Evolutionary conservation across 92 coral and sea anemone genomes (phyloP), one percentile per base, ranked within the genome.

Genomic region (Nematostella vectensis): DNA sequence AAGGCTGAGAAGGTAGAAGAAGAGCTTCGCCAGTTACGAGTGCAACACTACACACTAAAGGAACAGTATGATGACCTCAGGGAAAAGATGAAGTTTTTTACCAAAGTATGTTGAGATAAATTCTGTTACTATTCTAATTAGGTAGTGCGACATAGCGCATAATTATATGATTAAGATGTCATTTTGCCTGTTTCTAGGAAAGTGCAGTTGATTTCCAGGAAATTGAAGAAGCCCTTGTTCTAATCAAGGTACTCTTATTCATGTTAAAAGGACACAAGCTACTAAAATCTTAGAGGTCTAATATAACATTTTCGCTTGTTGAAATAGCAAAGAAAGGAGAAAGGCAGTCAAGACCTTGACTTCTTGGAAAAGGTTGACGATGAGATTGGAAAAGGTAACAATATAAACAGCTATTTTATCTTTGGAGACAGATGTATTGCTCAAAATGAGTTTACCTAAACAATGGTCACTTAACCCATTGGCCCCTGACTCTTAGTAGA

Each of bases 171-270:
- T 4, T 30, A n/a, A n/a, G n/a, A 15, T 33, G 40, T 33, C 15
- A 6, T 33, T 6, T 33, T 50, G 28, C 16, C 11, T 11, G 30
- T 51, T 67, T 68, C 18, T 50, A 89, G 97, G 97, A 89, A 72
- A 89, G 97, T 57, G 91, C 97, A 13, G 97, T 89, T 17, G 97
- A 85, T 49, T 87, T 89, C 43, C 89, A 89, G 58, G 97, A 89
- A 68, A 79, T 89, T 16, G 97, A 89, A 58, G 97, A 89, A 58
- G 97, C 97, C 3, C 61, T 89, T 22, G 88, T 87, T 23, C 67
- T 89, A 42, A 89, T 89, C 47, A 89, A 89, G 79, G 97, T 89
- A 56, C 29, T 65, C 63, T 12, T 22, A n/a, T n/a, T n/a, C n/a
- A n/a, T n/a, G n/a, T 16, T 50, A 20, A 13, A 22, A n/a, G n/a